Evolutionary conservation across 2,888 invertebrate genomes (phyloP).

Genomic region (Drosophila kuntzei): DNA sequence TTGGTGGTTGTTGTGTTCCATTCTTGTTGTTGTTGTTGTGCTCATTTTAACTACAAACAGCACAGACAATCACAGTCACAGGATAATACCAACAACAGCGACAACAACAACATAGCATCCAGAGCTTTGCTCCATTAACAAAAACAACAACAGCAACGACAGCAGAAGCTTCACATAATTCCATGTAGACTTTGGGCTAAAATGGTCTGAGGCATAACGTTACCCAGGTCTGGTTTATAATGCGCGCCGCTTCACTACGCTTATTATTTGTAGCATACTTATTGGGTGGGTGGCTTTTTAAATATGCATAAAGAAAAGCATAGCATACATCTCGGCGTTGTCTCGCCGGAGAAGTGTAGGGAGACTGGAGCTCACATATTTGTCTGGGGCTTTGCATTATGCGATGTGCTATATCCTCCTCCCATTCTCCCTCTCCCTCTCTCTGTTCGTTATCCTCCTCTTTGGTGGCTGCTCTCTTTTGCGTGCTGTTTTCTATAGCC

Average conservation of each 20-base stretch:
- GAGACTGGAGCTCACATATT: conserved; percentile 49
- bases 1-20: conserved; percentile 39
- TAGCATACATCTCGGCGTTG: conserved; percentile 50
- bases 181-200: conserved; percentile 73
- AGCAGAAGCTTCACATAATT: conserved; percentile 73
- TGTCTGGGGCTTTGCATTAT: conserved; percentile 68
- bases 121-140: conserved; percentile 74
- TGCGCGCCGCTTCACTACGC: conserved; percentile 75
- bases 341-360: conserved; percentile 16
- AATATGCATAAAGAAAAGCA: conserved; percentile 70
- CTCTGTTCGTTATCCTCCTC: neutral
- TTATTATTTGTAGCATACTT: conserved; percentile 81
- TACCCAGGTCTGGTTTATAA: conserved; percentile 64
- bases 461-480: conserved; percentile 34
- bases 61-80: conserved; percentile 74
- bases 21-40: conserved; percentile 42
- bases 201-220: conserved; percentile 26
- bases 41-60: conserved; percentile 76
- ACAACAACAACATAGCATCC: conserved; percentile 31
- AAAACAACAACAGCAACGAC: conserved; percentile 67
- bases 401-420: conserved; percentile 40
- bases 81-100: conserved; percentile 67
- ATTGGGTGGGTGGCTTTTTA: conserved; percentile 68
- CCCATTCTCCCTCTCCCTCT: neutral
- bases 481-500: conserved; percentile 30